Conservation (phyloP, 1,140 invertebrate genomes). For the Drosophila miranda region DNA sequence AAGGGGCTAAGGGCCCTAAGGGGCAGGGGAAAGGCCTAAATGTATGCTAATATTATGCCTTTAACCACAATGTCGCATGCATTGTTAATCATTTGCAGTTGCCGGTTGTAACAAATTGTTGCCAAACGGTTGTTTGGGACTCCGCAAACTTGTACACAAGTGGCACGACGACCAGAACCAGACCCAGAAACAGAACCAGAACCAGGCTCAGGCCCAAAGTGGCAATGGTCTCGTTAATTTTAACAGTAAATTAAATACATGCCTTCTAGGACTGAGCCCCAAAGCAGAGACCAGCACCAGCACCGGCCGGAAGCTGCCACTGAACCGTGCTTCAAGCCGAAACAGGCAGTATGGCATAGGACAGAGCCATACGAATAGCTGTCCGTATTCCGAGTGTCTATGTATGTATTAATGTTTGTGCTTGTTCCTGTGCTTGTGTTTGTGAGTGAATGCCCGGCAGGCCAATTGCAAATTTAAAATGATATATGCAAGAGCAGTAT, state of each 20-base stretch:
- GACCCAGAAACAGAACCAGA: neutral
- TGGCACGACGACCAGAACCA: slow-evolving; percentile 30
- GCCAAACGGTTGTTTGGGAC: slow-evolving; percentile 75
- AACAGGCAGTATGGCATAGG: slow-evolving; percentile 32
- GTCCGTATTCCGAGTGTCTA: too few relatives aligned
- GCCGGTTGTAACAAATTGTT: slow-evolving; percentile 76
- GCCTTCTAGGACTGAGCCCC: slow-evolving; percentile 52
- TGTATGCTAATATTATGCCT: slow-evolving; percentile 77
- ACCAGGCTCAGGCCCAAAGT: slow-evolving; percentile 1
- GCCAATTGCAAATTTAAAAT: slow-evolving; percentile 76
- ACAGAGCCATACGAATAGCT: neutral
- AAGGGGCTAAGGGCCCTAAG: neutral
- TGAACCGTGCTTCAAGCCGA: slow-evolving; percentile 10
- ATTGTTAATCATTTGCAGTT: slow-evolving; percentile 80
- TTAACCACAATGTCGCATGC: slow-evolving; percentile 77
- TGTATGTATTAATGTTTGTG: too few relatives aligned
- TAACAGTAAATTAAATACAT: slow-evolving; percentile 78
- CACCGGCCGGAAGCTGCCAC: slow-evolving; percentile 4
- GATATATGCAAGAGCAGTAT: slow-evolving; percentile 47
- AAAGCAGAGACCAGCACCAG: slow-evolving; percentile 9
- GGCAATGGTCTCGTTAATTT: slow-evolving; percentile 69
- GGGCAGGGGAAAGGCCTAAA: slow-evolving; percentile 27
- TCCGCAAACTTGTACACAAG: slow-evolving; percentile 48
- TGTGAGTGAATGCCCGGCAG: slow-evolving; percentile 35
- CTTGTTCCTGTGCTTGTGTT: slow-evolving; percentile 21